Evolutionary conservation across 2,113 vertebrate species (phyloP).

Genomic region (Sander lucioperca): DNA sequence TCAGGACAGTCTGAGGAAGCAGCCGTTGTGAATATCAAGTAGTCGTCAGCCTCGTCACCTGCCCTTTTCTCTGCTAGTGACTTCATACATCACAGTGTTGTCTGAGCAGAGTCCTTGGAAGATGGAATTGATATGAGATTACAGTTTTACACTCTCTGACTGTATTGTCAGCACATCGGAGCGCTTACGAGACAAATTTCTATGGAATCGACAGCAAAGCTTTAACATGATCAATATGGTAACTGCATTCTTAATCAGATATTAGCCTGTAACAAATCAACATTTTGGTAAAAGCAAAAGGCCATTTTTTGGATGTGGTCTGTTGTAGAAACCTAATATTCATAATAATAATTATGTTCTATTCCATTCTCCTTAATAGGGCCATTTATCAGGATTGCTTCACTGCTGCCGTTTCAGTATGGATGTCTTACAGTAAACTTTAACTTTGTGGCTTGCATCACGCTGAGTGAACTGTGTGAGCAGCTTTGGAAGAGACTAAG

Average conservation of each 20-base stretch:
- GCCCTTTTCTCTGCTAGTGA: constrained; percentile 69
- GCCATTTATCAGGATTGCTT: constrained; percentile 30
- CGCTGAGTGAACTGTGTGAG: constrained; percentile 52
- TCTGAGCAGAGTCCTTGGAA: constrained; percentile 63
- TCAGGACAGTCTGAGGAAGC: constrained; percentile 59
- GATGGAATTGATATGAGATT: constrained; percentile 60
- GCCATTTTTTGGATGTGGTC: neutral
- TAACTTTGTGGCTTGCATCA: constrained; percentile 57
- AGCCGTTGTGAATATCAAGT: constrained; percentile 74
- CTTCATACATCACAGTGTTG: constrained; percentile 75
- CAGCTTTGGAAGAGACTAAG: constrained; percentile 48
- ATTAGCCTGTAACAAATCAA: neutral
- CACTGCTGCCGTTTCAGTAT: constrained; percentile 25
- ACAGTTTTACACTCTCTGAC: constrained; percentile 56
- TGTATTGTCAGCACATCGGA: constrained; percentile 18
- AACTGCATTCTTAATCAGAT: neutral
- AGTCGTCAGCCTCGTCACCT: constrained; percentile 69
- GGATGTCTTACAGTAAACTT: constrained; percentile 43
- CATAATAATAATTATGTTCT: neutral
- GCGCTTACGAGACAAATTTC: neutral
- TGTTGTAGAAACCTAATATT: neutral
- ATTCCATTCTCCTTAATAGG: neutral
- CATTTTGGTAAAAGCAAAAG: neutral
- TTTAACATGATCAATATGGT: neutral
- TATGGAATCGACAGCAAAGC: neutral